Evolutionary conservation across 2,797 vertebrate species (phyloP).

Genomic region (Acomys russatus): DNA sequence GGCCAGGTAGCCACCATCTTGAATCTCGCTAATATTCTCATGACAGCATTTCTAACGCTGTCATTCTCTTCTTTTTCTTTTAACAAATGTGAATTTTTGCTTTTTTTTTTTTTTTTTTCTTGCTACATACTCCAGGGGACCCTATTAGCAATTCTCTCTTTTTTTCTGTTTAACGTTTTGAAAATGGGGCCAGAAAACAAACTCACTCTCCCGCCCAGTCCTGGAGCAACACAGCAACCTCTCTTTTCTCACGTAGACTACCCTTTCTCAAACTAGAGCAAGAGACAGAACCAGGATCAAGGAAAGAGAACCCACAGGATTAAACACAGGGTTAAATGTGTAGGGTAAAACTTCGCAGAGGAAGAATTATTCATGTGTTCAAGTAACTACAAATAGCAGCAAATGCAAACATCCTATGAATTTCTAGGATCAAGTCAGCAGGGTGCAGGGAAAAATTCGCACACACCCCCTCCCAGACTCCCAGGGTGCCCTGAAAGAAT

Average conservation of each 20-base stretch:
- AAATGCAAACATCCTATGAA: not conserved
- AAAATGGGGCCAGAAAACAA: not conserved
- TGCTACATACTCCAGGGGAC: not conserved
- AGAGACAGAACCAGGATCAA: not conserved
- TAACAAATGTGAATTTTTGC: not conserved
- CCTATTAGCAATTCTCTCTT: not conserved
- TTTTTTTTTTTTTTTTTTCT: not conserved
- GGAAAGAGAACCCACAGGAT: not conserved
- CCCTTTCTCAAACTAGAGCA: not conserved
- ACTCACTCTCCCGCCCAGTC: not conserved
- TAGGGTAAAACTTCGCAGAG: not conserved
- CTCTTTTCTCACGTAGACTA: not conserved
- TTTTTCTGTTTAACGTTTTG: not conserved
- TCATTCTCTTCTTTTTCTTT: not conserved
- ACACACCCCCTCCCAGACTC: not conserved
- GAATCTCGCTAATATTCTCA: not conserved
- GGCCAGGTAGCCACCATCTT: not conserved
- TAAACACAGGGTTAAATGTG: not conserved
- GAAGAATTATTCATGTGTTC: not conserved
- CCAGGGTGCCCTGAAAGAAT: not conserved
- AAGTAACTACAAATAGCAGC: not conserved
- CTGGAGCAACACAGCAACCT: not conserved
- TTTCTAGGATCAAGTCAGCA: not conserved
- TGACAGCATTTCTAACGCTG: not conserved
- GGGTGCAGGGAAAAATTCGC: not conserved